Base-by-base conservation (phyloP, 2,113 vertebrate species). In the Microtus montanus region DNA sequence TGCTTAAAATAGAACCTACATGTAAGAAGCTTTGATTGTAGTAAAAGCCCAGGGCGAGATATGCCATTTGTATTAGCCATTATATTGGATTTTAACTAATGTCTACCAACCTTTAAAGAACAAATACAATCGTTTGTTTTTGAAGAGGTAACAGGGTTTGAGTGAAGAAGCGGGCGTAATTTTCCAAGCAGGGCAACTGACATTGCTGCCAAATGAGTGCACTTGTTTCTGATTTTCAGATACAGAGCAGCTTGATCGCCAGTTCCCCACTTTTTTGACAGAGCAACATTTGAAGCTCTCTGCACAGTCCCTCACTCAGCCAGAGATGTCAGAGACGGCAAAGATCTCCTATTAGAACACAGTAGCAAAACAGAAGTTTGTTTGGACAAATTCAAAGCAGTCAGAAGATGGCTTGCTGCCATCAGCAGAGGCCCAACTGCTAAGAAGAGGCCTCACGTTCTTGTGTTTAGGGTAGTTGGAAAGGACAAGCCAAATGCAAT, bases 1-100 rank as follows among this genome's bases (percentile, higher is more conserved):
- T 88, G 12, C 91, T 95, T 93, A 80, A 93, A 96, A 96, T 74
- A 96, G 84, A 94, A 93, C 54, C 2, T 20, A 47, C 10, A 63
- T 38, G 5, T 63, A 52, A 90, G 35, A 91, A 75, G 28, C 38
- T 85, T 84, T 80, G 68, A 89, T 96, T 95, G 77, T 73, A 85
- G 80, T 58, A 93, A 75, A 93, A 88, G 33, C 77, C 85, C 71
- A 33, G 15, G 8, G 47, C 61, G 79, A 79, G 68, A 87, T 58
- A 47, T 78, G 7, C 33, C 35, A 13, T 49, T 88, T 94, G 38
- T 87, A 33, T 90, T 58, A 85, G 2, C 58, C 12, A 88, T n/a
- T 78, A 1, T 88, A 74, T 82, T 63, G 22, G 63, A 88, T 92
- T 89, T 96, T 91, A 90, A 73, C 61, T 93, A 28, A 54, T 88